phyloP scores from a whole-genome alignment of 2,113 vertebrate genomes.

The Shinisaurus crocodilurus region DNA sequence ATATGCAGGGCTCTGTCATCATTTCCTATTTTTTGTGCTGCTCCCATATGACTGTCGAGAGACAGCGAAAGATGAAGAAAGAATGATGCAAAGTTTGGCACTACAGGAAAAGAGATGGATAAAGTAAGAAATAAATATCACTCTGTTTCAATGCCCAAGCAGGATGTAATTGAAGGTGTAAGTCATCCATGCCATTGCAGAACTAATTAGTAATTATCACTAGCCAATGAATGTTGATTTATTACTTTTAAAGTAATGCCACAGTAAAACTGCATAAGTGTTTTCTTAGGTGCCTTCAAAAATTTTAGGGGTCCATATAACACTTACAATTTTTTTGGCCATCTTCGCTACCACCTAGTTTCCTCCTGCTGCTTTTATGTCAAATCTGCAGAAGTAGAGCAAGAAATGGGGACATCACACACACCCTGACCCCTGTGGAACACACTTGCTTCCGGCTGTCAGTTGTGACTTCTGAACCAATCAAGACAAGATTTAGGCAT shows the following conservation, averaged over 20 bases:
- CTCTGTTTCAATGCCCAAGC: not conserved
- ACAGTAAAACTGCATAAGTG: constrained; percentile 10
- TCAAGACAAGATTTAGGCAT: not conserved
- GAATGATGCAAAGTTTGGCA: not conserved
- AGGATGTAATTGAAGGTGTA: constrained; percentile 10
- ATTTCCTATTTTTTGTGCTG: not conserved
- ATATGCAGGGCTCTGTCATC: not conserved
- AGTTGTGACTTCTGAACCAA: not conserved
- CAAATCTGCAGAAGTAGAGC: not conserved
- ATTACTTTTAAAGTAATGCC: constrained; percentile 18
- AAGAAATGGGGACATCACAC: not conserved
- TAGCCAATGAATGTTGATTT: constrained; percentile 14
- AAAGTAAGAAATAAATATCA: constrained; percentile 6
- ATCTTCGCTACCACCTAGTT: not conserved
- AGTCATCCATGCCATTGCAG: constrained; percentile 2
- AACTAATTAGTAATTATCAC: constrained; percentile 39
- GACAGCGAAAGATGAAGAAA: not conserved
- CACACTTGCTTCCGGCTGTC: not conserved
- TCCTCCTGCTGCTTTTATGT: not conserved
- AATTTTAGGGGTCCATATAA: not conserved
- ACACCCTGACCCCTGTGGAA: not conserved
- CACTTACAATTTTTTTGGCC: too few relatives aligned
- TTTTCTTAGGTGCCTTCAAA: constrained; percentile 8
- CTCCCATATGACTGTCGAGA: not conserved
- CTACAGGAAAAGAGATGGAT: not conserved